Percentiles rank a stretch among this genome's conserved stretches.
These are phyloP conservation scores for Pseudocheirus occidentalis DNA, from an alignment of 2,797 vertebrate species.

Conservation along the genomic window DNA sequence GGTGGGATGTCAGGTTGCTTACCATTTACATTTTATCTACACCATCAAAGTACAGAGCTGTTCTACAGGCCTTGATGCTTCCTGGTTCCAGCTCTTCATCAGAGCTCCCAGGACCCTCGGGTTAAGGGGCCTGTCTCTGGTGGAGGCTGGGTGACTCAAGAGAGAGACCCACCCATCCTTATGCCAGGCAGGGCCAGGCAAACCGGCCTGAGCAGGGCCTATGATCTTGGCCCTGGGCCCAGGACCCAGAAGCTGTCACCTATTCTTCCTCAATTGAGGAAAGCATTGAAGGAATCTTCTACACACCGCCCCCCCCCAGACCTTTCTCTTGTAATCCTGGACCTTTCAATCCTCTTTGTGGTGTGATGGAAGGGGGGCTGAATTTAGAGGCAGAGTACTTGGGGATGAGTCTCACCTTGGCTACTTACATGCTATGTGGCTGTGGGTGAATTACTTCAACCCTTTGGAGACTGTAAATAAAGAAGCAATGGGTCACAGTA, in stretches of 20 bases:
- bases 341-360: neutral
- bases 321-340: neutral
- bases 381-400: neutral
- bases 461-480: neutral
- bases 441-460: slow-evolving; percentile 17
- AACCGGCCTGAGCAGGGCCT: neutral
- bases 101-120: neutral
- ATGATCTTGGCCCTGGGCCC: neutral
- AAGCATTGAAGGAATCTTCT: neutral
- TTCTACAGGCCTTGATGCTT: neutral
- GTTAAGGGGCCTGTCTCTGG: neutral
- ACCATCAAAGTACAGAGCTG: neutral
- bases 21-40: neutral
- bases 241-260: neutral
- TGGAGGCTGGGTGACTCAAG: neutral
- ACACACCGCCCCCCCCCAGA: neutral
- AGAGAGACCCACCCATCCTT: neutral
- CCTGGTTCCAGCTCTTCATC: neutral
- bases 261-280: neutral
- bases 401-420: neutral
- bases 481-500: neutral
- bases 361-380: neutral
- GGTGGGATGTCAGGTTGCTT: neutral
- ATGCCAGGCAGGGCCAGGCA: neutral
- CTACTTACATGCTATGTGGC: neutral